phyloP scores from a whole-genome alignment of 2,797 vertebrate species.

The Acrossocheilus wenchowensis region DNA sequence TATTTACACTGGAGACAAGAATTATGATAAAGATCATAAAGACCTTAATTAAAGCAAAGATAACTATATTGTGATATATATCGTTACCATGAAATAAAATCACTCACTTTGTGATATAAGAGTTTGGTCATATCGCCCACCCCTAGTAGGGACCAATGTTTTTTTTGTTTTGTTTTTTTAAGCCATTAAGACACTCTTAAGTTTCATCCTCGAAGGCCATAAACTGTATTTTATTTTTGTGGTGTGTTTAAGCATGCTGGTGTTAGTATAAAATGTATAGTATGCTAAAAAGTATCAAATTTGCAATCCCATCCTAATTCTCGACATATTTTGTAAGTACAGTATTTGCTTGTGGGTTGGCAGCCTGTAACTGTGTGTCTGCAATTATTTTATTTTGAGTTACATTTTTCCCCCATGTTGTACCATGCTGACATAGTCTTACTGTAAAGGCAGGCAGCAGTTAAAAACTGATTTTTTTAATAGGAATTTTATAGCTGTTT shows the following conservation, averaged over 20 bases:
- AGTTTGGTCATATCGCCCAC: background rate
- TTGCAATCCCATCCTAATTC: background rate
- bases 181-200: background rate
- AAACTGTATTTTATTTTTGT: background rate
- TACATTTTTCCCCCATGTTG: background rate
- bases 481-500: background rate
- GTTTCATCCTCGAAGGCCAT: background rate
- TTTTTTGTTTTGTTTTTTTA: background rate
- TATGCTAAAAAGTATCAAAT: background rate
- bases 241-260: background rate
- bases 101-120: background rate
- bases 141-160: background rate
- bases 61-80: background rate
- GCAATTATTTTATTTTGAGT: background rate
- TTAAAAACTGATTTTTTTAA: background rate
- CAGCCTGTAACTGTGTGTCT: background rate
- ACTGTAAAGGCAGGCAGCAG: background rate
- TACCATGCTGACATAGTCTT: background rate
- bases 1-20: too few relatives aligned
- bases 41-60: background rate
- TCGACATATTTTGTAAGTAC: background rate
- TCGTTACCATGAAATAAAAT: background rate
- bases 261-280: background rate
- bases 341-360: background rate
- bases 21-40: too few relatives aligned